These are phyloP conservation scores for Tachuris rubrigastra DNA, from an alignment of 2,113 vertebrate species.

Conservation along the genomic window DNA sequence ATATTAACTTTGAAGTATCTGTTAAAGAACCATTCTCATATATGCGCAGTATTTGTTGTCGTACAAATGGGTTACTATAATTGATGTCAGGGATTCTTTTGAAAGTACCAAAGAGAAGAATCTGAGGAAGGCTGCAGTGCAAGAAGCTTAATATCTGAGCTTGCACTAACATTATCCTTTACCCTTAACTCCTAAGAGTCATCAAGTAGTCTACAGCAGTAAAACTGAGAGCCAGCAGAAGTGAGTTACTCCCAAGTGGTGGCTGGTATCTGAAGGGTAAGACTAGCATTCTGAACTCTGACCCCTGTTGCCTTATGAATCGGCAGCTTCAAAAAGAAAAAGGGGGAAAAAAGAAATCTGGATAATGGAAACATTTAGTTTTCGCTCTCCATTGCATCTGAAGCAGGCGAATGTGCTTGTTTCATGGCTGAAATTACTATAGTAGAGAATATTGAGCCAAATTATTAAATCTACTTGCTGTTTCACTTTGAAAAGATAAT, in stretches of 20 bases:
- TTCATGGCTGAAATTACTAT: not conserved
- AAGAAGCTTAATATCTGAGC: not conserved
- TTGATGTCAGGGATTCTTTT: not conserved
- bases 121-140: not conserved
- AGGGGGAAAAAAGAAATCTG: not conserved
- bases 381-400: not conserved
- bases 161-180: not conserved
- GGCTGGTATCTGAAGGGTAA: conserved; percentile 15
- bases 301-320: conserved; percentile 22
- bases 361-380: not conserved
- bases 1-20: not conserved
- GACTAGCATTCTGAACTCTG: conserved; percentile 42
- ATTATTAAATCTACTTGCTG: not conserved
- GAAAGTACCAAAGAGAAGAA: not conserved
- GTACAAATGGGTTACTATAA: not conserved
- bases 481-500: not conserved
- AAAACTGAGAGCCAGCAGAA: conserved; percentile 16
- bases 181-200: not conserved
- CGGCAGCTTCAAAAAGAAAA: conserved; percentile 9
- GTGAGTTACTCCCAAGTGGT: conserved; percentile 8
- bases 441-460: not conserved
- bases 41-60: not conserved
- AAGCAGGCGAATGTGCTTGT: not conserved
- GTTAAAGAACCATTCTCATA: not conserved
- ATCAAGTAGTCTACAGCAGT: not conserved